Base-by-base conservation (phyloP, 1,140 invertebrate species). In the Heliconius melpomene region DNA sequence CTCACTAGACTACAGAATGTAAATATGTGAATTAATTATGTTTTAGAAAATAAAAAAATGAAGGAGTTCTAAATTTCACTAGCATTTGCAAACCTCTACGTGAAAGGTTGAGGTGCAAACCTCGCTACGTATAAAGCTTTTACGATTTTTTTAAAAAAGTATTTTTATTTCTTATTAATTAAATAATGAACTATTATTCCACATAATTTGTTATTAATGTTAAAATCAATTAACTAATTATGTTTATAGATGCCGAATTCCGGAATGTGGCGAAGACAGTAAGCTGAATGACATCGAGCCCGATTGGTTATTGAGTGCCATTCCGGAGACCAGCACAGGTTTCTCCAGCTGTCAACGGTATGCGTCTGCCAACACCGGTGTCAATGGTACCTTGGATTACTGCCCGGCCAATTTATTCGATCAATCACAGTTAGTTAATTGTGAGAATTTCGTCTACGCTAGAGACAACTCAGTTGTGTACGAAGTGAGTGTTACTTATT, bases 391-490 rank as follows among this genome's bases (percentile, higher is more conserved):
- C 20, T 77, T 89, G 20, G 78, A 88, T 54, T 83, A 79, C 74
- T 94, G 93, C 72, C 87, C 89, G 2, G 81, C 83, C 1, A 74
- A 83, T 3, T 52, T 90, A 0, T 94, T 94, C 78, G 79, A 90
- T 40, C 82, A 40, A 36, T 72, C 76, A 2, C n/a, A 26, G 7
- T 82, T 76, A 2, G 77, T 88, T 1, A 54, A 75, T 0, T 94
- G 93, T 73, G 90, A 95, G 7, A 82, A 77, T 7, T 94, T 84
- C 50, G 89, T 94, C 1, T 94, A 93, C 52, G 89, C 84, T 7
- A 87, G 87, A 50, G 87, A 89, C 9, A 89, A 94, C 46, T 91
- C 93, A 2, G 89, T 92, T 7, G 93, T 94, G 0, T 93, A 93
- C 80, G 94, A 95, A 60, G 94, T 94, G 71, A 87, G 88, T 86